These are phyloP conservation scores for Scaptodrosophila latifasciaeformis DNA, from an alignment of 2,888 invertebrate species.

Conservation along the genomic window DNA sequence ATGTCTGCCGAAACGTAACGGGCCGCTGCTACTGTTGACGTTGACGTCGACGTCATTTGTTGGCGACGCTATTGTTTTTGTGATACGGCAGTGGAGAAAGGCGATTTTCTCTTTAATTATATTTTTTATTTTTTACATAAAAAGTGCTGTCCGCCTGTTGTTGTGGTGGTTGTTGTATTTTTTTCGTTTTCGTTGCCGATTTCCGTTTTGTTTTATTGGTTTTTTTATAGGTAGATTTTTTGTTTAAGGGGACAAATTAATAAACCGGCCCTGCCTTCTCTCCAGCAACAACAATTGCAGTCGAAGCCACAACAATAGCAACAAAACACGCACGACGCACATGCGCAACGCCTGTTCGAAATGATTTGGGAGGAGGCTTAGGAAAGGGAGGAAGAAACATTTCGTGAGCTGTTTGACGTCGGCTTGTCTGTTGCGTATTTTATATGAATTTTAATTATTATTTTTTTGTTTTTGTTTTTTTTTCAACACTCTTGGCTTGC, in stretches of 20 bases:
- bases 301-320: slow-evolving; percentile 25
- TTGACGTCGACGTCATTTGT: slow-evolving; percentile 39
- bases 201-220: slow-evolving; percentile 54
- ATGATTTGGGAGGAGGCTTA: not conserved
- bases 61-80: slow-evolving; percentile 58
- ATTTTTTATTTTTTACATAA: slow-evolving; percentile 57
- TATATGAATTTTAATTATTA: slow-evolving; percentile 22
- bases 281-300: slow-evolving; percentile 21
- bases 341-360: slow-evolving; percentile 2
- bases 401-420: slow-evolving; percentile 32
- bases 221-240: slow-evolving; percentile 2
- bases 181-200: slow-evolving; percentile 32
- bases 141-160: slow-evolving; percentile 46
- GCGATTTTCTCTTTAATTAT: slow-evolving; percentile 65
- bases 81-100: slow-evolving; percentile 55
- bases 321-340: slow-evolving; percentile 7
- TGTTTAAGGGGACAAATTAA: slow-evolving; percentile 48
- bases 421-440: slow-evolving; percentile 17
- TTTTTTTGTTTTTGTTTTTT: no score
- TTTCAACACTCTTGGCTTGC: no score
- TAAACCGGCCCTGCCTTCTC: slow-evolving; percentile 55
- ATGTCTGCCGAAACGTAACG: slow-evolving; percentile 64
- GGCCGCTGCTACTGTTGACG: slow-evolving; percentile 55
- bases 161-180: slow-evolving; percentile 18
- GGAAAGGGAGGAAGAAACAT: no score